Percentiles rank a stretch among this genome's conserved stretches.
Evolutionary conservation across 2,888 invertebrate species (phyloP).

Genomic region (Auanema freiburgensis): DNA sequence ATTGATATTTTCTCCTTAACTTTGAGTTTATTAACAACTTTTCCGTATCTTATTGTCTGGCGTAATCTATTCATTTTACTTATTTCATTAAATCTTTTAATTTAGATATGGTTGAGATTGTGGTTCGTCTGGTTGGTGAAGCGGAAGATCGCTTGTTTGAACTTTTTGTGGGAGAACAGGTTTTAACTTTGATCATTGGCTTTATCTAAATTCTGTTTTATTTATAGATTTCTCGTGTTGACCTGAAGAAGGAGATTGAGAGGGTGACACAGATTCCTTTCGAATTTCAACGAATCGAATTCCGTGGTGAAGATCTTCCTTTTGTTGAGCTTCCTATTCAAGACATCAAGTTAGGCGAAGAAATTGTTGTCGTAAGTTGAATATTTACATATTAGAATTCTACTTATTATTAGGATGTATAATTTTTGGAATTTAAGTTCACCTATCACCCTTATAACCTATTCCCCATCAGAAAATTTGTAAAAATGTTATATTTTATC

Average conservation of each 20-base stretch:
- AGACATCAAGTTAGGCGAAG: background rate
- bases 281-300: constrained; percentile 5
- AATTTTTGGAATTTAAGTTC: too few species aligned
- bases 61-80: constrained; percentile 10
- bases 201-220: constrained; percentile 20
- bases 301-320: constrained; percentile 4
- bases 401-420: too few species aligned
- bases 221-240: constrained; percentile 18
- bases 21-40: too few species aligned
- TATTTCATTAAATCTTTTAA: too few species aligned
- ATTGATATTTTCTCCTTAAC: too few species aligned
- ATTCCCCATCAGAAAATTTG: too few species aligned
- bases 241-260: constrained; percentile 21
- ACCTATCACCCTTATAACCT: too few species aligned
- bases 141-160: constrained; percentile 12
- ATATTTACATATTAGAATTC: too few species aligned
- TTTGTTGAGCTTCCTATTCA: background rate
- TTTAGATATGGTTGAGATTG: too few species aligned
- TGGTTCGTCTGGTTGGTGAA: constrained; percentile 20
- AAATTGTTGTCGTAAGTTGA: too few species aligned
- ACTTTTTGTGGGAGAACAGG: constrained; percentile 12
- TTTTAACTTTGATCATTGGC: constrained; percentile 24
- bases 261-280: background rate
- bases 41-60: constrained; percentile 5
- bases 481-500: too few species aligned